Conservation (phyloP, 2,888 invertebrate species). For the Malthinus seriepunctatus region DNA sequence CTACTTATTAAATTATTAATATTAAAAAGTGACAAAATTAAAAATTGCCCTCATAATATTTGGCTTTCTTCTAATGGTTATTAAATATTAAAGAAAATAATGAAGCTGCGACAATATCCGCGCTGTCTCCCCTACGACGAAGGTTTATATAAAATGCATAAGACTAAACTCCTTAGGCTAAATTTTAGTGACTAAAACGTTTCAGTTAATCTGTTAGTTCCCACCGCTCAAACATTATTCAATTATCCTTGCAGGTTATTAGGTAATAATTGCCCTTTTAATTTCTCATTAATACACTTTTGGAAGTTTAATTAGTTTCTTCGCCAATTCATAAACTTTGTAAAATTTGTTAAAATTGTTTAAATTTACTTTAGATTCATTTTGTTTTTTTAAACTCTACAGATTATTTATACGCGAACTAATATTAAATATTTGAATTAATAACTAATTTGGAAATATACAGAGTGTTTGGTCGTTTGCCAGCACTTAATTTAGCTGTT, state of each 20-base stretch:
- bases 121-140: conserved; percentile 10
- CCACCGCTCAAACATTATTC: conserved; percentile 20
- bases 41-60: no score
- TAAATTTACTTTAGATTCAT: no score
- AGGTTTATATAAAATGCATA: conserved; percentile 32
- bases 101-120: conserved; percentile 20
- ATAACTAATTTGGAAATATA: no score
- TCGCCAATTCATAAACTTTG: conserved; percentile 4
- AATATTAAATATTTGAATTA: no score
- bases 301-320: conserved; percentile 21
- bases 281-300: conserved; percentile 22
- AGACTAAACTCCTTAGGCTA: conserved; percentile 22
- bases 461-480: no score
- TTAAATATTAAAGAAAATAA: conserved; percentile 29
- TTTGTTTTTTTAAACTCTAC: no score
- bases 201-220: conserved; percentile 26
- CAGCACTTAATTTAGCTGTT: no score
- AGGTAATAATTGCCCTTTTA: conserved; percentile 24
- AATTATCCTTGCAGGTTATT: conserved; percentile 24
- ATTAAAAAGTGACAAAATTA: no score
- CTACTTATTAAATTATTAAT: no score
- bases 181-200: conserved; percentile 18
- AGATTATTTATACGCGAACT: no score
- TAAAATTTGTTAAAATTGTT: no score
- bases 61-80: conserved; percentile 10